These are phyloP conservation scores for Bombyx mandarina DNA, from an alignment of 1,140 invertebrate genomes.

Conservation along the genomic window DNA sequence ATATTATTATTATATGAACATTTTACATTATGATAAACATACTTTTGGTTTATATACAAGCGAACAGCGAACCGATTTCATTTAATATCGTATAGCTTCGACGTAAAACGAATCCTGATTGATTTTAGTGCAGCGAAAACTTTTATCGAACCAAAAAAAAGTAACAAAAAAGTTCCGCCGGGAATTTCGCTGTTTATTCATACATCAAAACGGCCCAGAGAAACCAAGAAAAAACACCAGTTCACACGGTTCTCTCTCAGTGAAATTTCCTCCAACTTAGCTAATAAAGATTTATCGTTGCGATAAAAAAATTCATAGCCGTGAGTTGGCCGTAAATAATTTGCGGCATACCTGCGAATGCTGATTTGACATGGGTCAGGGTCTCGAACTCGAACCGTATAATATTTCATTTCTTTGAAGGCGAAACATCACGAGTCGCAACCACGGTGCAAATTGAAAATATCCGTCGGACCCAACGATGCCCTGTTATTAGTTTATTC, in stretches of 20 bases:
- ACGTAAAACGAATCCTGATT: too few relatives aligned
- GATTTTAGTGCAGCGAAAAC: too few relatives aligned
- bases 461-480: slow-evolving; percentile 20
- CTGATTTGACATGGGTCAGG: slow-evolving; percentile 64
- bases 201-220: slow-evolving; percentile 6
- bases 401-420: slow-evolving; percentile 55
- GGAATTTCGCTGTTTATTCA: too few relatives aligned
- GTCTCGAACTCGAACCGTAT: slow-evolving; percentile 29
- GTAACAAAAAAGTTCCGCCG: too few relatives aligned
- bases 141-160: too few relatives aligned
- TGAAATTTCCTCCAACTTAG: slow-evolving; percentile 30
- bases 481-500: too few relatives aligned
- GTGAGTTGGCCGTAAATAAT: slow-evolving; percentile 60
- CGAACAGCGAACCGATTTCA: too few relatives aligned
- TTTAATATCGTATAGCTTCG: too few relatives aligned
- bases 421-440: slow-evolving; percentile 35
- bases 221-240: slow-evolving; percentile 14
- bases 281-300: slow-evolving; percentile 57
- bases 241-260: slow-evolving; percentile 6
- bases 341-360: slow-evolving; percentile 60
- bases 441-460: slow-evolving; percentile 52
- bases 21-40: too few relatives aligned
- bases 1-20: too few relatives aligned
- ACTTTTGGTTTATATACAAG: too few relatives aligned
- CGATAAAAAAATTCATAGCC: slow-evolving; percentile 60